A percentile compares a stretch with the other conserved stretches of the same genome.
These are phyloP conservation scores for Mayetiola destructor DNA, from an alignment of 2,888 invertebrate genomes.

Conservation along the genomic window DNA sequence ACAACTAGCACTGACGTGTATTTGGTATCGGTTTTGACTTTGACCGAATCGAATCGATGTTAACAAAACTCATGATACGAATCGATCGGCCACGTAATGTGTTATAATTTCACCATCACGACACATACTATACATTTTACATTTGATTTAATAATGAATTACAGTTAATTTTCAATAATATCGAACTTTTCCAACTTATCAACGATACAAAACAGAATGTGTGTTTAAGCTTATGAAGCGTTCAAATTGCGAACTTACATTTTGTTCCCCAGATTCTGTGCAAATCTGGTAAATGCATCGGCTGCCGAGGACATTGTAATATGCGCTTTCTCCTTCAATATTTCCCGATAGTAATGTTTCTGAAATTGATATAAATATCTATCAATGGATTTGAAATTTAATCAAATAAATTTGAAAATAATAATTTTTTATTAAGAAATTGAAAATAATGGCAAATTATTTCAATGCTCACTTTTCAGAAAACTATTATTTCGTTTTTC, in stretches of 20 bases:
- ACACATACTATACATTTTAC: neutral
- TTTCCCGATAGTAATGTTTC: no score
- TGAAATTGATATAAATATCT: no score
- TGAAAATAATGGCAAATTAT: no score
- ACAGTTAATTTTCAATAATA: neutral
- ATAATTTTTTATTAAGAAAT: no score
- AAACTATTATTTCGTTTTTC: no score
- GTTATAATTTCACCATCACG: neutral
- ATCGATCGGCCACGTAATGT: neutral
- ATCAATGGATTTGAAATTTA: no score
- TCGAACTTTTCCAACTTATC: slow-evolving; percentile 2
- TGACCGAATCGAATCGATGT: no score
- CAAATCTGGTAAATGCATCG: slow-evolving; percentile 21
- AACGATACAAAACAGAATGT: slow-evolving; percentile 20
- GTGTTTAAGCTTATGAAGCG: slow-evolving; percentile 1
- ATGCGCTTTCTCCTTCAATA: no score
- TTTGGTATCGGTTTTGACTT: no score
- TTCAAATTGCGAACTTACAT: slow-evolving; percentile 28
- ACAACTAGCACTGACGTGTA: no score
- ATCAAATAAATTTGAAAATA: no score
- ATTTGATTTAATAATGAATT: neutral
- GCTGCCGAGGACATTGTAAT: neutral
- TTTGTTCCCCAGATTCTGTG: slow-evolving; percentile 27
- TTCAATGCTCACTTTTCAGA: no score
- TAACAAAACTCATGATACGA: neutral